phyloP scores from a whole-genome alignment of 2,888 invertebrate species.

The Cryptocheilus praepositus region DNA sequence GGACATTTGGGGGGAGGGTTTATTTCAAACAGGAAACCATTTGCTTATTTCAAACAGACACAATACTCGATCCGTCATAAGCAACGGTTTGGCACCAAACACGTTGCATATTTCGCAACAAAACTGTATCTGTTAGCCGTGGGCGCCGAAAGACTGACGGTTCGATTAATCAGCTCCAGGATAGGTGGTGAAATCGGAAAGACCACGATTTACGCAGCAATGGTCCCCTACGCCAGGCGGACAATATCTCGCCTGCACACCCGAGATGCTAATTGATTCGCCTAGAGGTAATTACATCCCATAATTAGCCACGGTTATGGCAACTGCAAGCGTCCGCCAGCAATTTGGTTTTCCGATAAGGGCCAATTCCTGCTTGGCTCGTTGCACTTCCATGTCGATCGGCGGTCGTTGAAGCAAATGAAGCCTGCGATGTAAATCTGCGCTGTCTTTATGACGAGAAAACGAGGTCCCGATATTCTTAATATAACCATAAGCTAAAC shows the following conservation, averaged over 20 bases:
- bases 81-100: too few species aligned
- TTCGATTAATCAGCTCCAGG: too few species aligned
- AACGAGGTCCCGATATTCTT: conserved; percentile 23
- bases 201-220: too few species aligned
- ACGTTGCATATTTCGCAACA: too few species aligned
- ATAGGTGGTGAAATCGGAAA: too few species aligned
- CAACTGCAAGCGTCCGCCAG: conserved; percentile 23
- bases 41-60: too few species aligned
- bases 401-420: conserved; percentile 38
- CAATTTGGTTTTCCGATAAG: conserved; percentile 54
- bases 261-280: conserved; percentile 47
- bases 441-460: conserved; percentile 4
- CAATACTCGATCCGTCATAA: too few species aligned
- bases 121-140: too few species aligned
- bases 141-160: too few species aligned
- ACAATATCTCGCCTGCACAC: background rate
- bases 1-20: too few species aligned
- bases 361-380: conserved; percentile 40
- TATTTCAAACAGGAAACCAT: too few species aligned
- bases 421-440: conserved; percentile 34
- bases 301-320: conserved; percentile 46
- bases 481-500: conserved; percentile 35
- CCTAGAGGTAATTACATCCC: conserved; percentile 41
- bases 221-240: too few species aligned
- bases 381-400: conserved; percentile 33